Evolutionary conservation across 2,888 invertebrate species (phyloP), one percentile per base, ranked within the genome.

Genomic region (Tenthredo scrophulariae): DNA sequence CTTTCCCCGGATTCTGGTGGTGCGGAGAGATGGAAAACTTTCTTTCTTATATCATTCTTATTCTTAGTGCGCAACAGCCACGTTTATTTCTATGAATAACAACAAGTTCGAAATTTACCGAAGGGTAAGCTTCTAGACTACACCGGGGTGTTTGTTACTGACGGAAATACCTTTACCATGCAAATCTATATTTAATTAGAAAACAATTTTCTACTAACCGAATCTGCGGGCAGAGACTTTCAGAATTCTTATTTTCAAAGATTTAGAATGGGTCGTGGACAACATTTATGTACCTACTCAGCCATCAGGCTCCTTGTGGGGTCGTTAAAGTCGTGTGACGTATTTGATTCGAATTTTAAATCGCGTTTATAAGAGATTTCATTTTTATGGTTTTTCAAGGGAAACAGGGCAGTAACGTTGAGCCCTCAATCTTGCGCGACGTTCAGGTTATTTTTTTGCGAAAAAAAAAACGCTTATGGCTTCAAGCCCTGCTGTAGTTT

Each of bases 61-160:
- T 80, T 62, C 50, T 58, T 80, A 13, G 37, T 58, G 26, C 54
- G 22, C 62, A 80, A 50, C 46, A 62, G 80, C 58, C 26, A 22
- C 58, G 58, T 58, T 80, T 40, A 62, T 80, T 80, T 80, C 58
- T 80, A 62, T 62, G 62, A 80, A 58, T 80, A 58, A 80, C 50
- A 80, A 80, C 40, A 62, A 80, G 58, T 62, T 80, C 18, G 58
- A 6, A 80, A 79, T 37, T 40, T 80, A 62, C 40, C 10, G 58
- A 80, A 72, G n/a, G 50, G 50, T 15, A n/a, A 26, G 29, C 26
- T 77, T 43, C 43, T 22, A 74, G 50, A 29, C 29, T 6, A 15
- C 50, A 62, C 37, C 62, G 58, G 58, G 79, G 58, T 58, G 62
- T 62, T 58, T 80, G 40, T 80, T 62, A 62, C 80, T 29, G 58